Percentiles rank a stretch among this genome's conserved stretches.
Conservation (phyloP, 2,888 invertebrate species). For the Suillia variegata region DNA sequence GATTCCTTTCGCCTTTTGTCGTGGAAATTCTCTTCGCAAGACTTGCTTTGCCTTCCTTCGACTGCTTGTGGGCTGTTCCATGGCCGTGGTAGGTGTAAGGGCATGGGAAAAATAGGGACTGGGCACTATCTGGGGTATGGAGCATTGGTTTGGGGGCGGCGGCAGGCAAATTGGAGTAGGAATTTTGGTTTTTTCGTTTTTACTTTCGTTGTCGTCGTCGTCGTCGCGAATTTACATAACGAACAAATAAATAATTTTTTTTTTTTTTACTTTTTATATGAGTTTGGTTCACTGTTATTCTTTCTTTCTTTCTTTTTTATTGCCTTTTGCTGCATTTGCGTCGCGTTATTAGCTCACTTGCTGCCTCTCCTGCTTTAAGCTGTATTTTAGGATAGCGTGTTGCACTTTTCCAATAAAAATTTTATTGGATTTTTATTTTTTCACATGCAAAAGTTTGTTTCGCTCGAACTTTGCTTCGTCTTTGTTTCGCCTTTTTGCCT, state of each 20-base stretch:
- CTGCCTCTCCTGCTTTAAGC: not conserved
- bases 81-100: not conserved
- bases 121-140: too few relatives aligned
- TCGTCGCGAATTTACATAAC: not conserved
- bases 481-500: too few relatives aligned
- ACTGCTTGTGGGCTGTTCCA: not conserved
- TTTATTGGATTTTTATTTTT: not conserved
- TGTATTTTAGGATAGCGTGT: not conserved
- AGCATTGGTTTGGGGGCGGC: not conserved
- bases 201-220: not conserved
- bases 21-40: too few relatives aligned
- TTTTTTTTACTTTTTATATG: not conserved
- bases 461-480: too few relatives aligned
- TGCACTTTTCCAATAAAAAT: not conserved
- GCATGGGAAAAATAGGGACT: too few relatives aligned
- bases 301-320: not conserved
- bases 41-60: not conserved
- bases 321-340: not conserved
- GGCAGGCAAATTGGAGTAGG: not conserved
- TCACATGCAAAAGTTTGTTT: too few relatives aligned
- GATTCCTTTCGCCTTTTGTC: too few relatives aligned
- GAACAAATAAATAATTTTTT: not conserved
- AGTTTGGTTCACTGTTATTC: not conserved
- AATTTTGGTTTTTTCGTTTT: not conserved
- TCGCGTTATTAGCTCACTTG: not conserved